Percentiles rank a stretch among this genome's conserved stretches.
Conservation (phyloP, 1,140 invertebrate species). For the Cardiocondyla obscurior region DNA sequence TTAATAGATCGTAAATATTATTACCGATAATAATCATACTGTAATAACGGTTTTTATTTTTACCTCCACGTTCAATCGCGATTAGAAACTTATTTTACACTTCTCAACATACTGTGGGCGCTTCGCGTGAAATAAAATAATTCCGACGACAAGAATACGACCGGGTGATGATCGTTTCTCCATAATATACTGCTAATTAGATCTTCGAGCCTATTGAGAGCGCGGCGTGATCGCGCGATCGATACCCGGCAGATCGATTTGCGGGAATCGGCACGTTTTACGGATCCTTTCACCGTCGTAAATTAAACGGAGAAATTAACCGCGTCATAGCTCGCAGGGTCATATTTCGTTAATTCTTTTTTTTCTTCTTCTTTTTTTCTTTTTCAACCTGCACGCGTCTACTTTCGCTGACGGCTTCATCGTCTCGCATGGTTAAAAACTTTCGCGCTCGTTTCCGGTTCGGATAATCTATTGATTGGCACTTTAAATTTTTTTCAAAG, state of each 20-base stretch:
- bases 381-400: conserved; percentile 56
- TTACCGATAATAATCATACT: neutral
- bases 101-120: neutral
- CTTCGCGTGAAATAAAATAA: neutral
- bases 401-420: conserved; percentile 78
- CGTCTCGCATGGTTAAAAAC: conserved; percentile 52
- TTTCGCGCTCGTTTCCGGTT: conserved; percentile 30
- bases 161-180: conserved; percentile 8
- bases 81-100: neutral
- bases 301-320: conserved; percentile 80
- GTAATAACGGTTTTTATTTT: neutral
- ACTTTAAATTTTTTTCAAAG: too few relatives aligned
- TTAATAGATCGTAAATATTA: neutral
- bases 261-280: conserved; percentile 51
- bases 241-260: conserved; percentile 63
- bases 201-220: conserved; percentile 9
- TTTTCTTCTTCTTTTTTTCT: too few relatives aligned
- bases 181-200: conserved; percentile 69
- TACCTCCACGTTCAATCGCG: neutral
- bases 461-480: neutral
- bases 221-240: neutral
- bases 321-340: conserved; percentile 31
- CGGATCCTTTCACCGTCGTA: conserved; percentile 76
- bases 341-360: conserved; percentile 74
- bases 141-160: neutral